Evolutionary conservation across 2,888 invertebrate species (phyloP).

Genomic region (Anticlea derivata): DNA sequence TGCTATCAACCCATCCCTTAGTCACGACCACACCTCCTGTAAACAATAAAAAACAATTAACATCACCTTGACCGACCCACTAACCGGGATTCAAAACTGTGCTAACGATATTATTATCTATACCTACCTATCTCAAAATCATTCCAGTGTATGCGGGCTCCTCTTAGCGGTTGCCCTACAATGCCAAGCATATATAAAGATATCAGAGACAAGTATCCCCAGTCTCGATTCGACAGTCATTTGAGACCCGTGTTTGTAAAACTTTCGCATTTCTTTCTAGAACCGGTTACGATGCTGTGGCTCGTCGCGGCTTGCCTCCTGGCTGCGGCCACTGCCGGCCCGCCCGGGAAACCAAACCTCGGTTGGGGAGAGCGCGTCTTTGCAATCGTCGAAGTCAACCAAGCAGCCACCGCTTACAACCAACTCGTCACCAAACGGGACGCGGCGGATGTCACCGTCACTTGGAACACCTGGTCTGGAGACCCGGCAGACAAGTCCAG

Average conservation of each 20-base stretch:
- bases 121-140: constrained; percentile 68
- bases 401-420: constrained; percentile 78
- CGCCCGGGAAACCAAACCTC: constrained; percentile 71
- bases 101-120: constrained; percentile 69
- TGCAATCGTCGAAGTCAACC: constrained; percentile 77
- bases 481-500: constrained; percentile 67
- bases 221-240: constrained; percentile 65
- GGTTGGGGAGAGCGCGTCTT: constrained; percentile 79
- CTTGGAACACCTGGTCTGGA: constrained; percentile 78
- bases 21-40: constrained; percentile 38
- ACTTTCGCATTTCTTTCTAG: constrained; percentile 64
- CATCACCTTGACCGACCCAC: constrained; percentile 73
- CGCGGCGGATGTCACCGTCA: constrained; percentile 73
- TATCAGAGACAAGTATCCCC: constrained; percentile 60
- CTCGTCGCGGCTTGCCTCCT: constrained; percentile 52
- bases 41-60: constrained; percentile 62
- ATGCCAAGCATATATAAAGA: constrained; percentile 74
- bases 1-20: constrained; percentile 30
- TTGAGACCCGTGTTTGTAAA: constrained; percentile 54
- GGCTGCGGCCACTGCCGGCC: constrained; percentile 52
- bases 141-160: constrained; percentile 63
- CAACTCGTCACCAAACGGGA: constrained; percentile 71
- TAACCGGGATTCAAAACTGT: constrained; percentile 73
- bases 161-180: constrained; percentile 81
- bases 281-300: constrained; percentile 69